A percentile compares a stretch with the other conserved stretches of the same genome.
Conservation (phyloP, 2,888 invertebrate species). For the Acanthosepion pharaonis region DNA sequence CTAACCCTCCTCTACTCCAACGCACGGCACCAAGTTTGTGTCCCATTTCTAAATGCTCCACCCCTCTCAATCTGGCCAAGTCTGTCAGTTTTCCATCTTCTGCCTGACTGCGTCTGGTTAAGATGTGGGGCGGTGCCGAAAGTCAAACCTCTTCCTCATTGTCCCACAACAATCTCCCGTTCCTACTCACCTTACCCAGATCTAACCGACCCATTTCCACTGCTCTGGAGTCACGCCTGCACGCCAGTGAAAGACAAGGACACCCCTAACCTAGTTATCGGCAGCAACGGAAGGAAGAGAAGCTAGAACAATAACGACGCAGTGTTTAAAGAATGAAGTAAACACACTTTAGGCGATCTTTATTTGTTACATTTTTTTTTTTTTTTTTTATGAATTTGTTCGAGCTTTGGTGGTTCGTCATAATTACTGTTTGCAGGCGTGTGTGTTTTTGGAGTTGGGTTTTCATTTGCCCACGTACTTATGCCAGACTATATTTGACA, state of each 20-base stretch:
- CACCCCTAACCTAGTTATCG: not conserved
- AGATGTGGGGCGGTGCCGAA: not conserved
- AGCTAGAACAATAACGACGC: not conserved
- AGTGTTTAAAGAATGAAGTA: not conserved
- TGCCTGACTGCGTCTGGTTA: not conserved
- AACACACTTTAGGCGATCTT: not conserved
- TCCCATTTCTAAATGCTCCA: not conserved
- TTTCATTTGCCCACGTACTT: not conserved
- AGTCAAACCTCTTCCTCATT: not conserved
- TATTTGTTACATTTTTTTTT: no score
- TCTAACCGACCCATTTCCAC: not conserved
- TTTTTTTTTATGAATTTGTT: not conserved
- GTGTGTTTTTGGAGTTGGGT: not conserved
- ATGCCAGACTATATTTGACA: no score
- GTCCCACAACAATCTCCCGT: not conserved
- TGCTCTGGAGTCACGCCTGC: not conserved
- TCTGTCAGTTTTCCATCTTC: slow-evolving; percentile 33
- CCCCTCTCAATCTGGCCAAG: not conserved
- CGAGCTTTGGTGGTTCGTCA: not conserved
- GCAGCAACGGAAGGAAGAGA: not conserved
- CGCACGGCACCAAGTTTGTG: not conserved
- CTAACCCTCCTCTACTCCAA: not conserved
- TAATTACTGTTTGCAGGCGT: not conserved
- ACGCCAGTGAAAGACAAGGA: not conserved
- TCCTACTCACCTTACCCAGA: no score